phyloP scores from a whole-genome alignment of 1,140 invertebrate genomes.

The Drosophila gunungcola region DNA sequence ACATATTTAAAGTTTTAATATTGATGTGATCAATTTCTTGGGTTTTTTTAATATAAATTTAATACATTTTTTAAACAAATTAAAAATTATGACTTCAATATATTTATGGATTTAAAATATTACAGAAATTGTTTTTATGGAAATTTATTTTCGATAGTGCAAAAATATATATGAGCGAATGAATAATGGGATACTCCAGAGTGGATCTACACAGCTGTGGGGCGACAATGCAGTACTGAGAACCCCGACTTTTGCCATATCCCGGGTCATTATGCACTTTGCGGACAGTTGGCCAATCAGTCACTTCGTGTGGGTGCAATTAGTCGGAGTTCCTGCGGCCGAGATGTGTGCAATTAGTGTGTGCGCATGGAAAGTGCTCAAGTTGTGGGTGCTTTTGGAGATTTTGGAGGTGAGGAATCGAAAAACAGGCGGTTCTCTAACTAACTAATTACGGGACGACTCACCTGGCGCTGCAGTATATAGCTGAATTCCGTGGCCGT shows the following conservation, averaged over 20 bases:
- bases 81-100: too few relatives aligned
- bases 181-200: neutral
- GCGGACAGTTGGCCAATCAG: slow-evolving; percentile 26
- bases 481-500: slow-evolving; percentile 84
- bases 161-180: neutral
- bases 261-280: slow-evolving; percentile 28
- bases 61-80: too few relatives aligned
- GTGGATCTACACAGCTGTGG: neutral
- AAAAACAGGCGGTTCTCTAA: slow-evolving; percentile 13
- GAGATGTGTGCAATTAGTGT: slow-evolving; percentile 68
- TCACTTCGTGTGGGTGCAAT: slow-evolving; percentile 44
- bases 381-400: slow-evolving; percentile 15
- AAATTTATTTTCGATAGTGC: neutral
- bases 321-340: slow-evolving; percentile 61
- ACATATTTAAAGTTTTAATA: too few relatives aligned
- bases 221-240: slow-evolving; percentile 3
- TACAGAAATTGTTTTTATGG: too few relatives aligned
- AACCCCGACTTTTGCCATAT: slow-evolving; percentile 22
- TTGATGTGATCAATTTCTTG: too few relatives aligned
- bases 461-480: slow-evolving; percentile 83
- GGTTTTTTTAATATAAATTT: too few relatives aligned
- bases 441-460: slow-evolving; percentile 43
- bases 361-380: slow-evolving; percentile 54
- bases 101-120: too few relatives aligned
- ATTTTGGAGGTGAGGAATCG: slow-evolving; percentile 18